These are phyloP conservation scores for Oreochromis spilurus DNA, from an alignment of 2,113 vertebrate species.

Conservation along the genomic window DNA sequence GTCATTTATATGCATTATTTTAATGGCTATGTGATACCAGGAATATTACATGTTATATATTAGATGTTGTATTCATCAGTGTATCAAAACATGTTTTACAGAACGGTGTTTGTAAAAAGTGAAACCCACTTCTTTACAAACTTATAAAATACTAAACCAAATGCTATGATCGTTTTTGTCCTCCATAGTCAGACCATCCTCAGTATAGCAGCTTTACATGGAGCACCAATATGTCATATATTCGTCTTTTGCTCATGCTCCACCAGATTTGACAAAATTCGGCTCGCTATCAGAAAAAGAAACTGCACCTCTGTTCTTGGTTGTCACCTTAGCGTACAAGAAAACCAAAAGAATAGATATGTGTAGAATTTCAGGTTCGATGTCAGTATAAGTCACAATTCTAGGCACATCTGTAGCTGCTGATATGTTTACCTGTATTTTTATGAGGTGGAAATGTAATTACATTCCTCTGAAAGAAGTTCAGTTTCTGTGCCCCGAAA, in stretches of 20 bases:
- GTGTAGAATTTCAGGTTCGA: background rate
- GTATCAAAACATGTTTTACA: background rate
- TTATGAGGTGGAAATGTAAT: background rate
- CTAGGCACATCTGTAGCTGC: fast-evolving
- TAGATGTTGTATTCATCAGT: background rate
- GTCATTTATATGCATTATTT: background rate
- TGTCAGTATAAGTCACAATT: background rate
- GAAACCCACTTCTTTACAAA: background rate
- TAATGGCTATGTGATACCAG: background rate
- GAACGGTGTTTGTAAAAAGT: background rate
- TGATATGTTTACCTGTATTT: background rate
- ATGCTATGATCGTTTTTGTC: background rate
- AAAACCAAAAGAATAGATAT: background rate
- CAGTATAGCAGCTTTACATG: background rate
- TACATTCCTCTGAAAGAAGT: background rate
- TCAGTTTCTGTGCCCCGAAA: background rate
- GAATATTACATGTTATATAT: background rate
- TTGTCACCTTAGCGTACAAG: fast-evolving
- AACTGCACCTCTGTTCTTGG: background rate
- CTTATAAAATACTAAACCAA: fast-evolving
- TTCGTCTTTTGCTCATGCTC: background rate
- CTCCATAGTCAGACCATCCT: background rate
- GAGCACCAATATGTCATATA: background rate
- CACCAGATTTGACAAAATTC: background rate
- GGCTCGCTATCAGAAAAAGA: background rate